Percentiles rank a stretch among this genome's conserved stretches.
These are phyloP conservation scores for Epirrita christyi DNA, from an alignment of 2,888 invertebrate genomes.

Conservation along the genomic window DNA sequence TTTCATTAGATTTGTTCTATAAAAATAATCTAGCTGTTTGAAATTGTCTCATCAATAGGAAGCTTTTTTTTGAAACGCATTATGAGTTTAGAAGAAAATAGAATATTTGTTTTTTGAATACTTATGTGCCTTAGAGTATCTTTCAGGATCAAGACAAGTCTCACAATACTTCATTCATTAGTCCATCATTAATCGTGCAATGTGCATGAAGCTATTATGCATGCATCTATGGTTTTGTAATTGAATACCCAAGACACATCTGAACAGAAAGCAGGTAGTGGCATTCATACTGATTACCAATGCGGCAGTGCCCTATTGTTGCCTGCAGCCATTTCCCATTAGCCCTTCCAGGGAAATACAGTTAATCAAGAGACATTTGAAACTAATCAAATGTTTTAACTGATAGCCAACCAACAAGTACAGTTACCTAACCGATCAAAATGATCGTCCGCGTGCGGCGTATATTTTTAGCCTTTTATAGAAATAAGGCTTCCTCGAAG, in stretches of 20 bases:
- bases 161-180: too few species aligned
- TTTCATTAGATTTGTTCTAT: too few species aligned
- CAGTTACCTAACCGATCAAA: slow-evolving; percentile 34
- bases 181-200: too few species aligned
- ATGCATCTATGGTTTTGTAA: slow-evolving; percentile 31
- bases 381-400: slow-evolving; percentile 12
- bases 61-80: too few species aligned
- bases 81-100: too few species aligned
- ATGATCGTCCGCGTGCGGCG: slow-evolving; percentile 52
- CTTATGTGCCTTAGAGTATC: too few species aligned
- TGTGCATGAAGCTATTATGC: too few species aligned
- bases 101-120: too few species aligned
- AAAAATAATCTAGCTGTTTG: too few species aligned
- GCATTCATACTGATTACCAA: slow-evolving; percentile 46
- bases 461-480: slow-evolving; percentile 59
- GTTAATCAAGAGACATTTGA: slow-evolving; percentile 4
- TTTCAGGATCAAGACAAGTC: too few species aligned
- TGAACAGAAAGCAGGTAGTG: slow-evolving; percentile 53
- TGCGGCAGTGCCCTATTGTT: slow-evolving; percentile 37
- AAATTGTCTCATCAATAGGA: too few species aligned
- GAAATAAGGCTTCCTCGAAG: slow-evolving; percentile 57
- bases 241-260: slow-evolving; percentile 48
- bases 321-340: slow-evolving; percentile 44
- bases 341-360: slow-evolving; percentile 48
- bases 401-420: slow-evolving; percentile 35